A percentile compares a stretch with the other conserved stretches of the same genome.
phyloP scores from a whole-genome alignment of 2,888 invertebrate species.

The Crocallis elinguaria region DNA sequence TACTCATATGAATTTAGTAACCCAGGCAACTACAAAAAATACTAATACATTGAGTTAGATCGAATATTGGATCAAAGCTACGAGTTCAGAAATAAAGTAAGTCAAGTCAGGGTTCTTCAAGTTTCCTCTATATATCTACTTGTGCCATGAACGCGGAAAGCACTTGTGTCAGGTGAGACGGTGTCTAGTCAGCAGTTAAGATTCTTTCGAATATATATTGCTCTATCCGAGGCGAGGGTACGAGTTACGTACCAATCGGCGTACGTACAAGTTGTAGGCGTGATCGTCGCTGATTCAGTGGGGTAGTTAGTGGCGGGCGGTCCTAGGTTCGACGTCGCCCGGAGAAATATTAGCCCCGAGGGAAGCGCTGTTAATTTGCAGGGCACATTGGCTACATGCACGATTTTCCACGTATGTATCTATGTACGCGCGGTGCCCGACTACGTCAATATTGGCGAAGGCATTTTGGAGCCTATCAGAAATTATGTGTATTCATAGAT shows the following conservation, averaged over 20 bases:
- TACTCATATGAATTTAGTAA: neutral
- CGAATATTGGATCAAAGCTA: too few species aligned
- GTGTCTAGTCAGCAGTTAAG: constrained; percentile 70
- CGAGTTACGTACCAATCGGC: constrained; percentile 78
- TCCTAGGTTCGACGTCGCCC: constrained; percentile 77
- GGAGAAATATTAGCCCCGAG: constrained; percentile 81
- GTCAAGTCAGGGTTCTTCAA: neutral
- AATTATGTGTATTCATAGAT: constrained; percentile 35
- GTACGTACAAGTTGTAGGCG: constrained; percentile 83
- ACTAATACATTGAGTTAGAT: neutral
- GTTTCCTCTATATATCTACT: neutral
- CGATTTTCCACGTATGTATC: constrained; percentile 73
- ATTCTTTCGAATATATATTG: constrained; percentile 68
- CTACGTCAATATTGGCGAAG: constrained; percentile 53
- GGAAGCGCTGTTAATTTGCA: constrained; percentile 81
- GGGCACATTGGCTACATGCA: constrained; percentile 71
- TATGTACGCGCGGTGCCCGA: constrained; percentile 39
- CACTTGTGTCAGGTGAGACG: constrained; percentile 48
- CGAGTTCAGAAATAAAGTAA: neutral
- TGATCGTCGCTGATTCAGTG: constrained; percentile 84
- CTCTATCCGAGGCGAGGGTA: constrained; percentile 74
- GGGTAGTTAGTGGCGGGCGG: constrained; percentile 82
- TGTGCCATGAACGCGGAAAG: constrained; percentile 40
- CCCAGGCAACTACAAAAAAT: neutral
- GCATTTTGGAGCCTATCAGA: constrained; percentile 50